These are phyloP conservation scores for Acleris holmiana DNA, from an alignment of 2,888 invertebrate genomes.

Conservation along the genomic window DNA sequence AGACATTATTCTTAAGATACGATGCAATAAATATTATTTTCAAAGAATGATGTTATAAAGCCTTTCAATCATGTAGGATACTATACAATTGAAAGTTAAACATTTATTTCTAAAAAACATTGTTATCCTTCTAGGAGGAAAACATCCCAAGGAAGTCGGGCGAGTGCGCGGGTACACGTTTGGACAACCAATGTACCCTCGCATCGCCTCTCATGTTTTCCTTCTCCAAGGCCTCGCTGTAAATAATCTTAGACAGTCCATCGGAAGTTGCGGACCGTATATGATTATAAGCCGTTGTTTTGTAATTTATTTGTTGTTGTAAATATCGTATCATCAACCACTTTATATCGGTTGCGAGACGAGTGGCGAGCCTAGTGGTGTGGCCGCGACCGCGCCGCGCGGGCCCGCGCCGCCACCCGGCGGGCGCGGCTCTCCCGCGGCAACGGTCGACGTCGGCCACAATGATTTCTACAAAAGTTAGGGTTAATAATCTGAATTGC, in stretches of 20 bases:
- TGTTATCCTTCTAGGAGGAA: slow-evolving; percentile 70
- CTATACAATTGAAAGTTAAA: slow-evolving; percentile 41
- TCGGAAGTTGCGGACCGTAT: slow-evolving; percentile 80
- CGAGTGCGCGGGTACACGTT: slow-evolving; percentile 72
- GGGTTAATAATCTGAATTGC: slow-evolving; percentile 84
- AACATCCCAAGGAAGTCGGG: slow-evolving; percentile 60
- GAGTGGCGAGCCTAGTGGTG: slow-evolving; percentile 64
- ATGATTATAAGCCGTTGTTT: slow-evolving; percentile 68
- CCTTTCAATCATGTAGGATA: slow-evolving; percentile 23
- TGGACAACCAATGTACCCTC: slow-evolving; percentile 66
- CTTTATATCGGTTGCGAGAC: slow-evolving; percentile 68
- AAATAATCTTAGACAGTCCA: slow-evolving; percentile 69
- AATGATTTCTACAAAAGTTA: slow-evolving; percentile 82
- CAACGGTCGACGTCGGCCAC: slow-evolving; percentile 69
- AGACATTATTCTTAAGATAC: slow-evolving; percentile 36
- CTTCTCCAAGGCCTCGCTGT: slow-evolving; percentile 60
- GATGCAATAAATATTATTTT: slow-evolving; percentile 37
- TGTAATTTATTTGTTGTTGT: slow-evolving; percentile 65
- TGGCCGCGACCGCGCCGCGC: slow-evolving; percentile 49
- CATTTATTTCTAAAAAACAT: slow-evolving; percentile 63
- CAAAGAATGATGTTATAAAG: slow-evolving; percentile 29
- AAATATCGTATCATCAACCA: slow-evolving; percentile 63
- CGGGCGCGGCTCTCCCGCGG: slow-evolving; percentile 56
- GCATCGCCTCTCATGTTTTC: slow-evolving; percentile 70
- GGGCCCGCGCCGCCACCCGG: slow-evolving; percentile 46